These are phyloP conservation scores for Orestias chungarensis DNA, from an alignment of 2,797 vertebrate genomes.

Conservation along the genomic window DNA sequence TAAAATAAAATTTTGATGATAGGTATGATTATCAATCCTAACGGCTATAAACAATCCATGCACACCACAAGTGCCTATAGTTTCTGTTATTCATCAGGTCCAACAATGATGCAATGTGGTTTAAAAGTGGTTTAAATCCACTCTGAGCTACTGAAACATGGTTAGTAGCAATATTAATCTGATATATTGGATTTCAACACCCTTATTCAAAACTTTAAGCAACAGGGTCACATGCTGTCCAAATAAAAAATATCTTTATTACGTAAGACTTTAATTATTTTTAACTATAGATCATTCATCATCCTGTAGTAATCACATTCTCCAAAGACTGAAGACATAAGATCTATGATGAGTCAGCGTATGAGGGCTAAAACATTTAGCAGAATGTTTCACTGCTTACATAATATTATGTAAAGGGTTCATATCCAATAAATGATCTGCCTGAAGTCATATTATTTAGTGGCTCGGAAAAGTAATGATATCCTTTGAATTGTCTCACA, in stretches of 20 bases:
- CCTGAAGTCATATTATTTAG: not conserved
- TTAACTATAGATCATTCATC: not conserved
- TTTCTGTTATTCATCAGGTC: not conserved
- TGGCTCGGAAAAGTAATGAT: not conserved
- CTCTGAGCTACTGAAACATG: not conserved
- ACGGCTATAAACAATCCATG: not conserved
- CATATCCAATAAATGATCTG: not conserved
- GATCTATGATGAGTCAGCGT: not conserved
- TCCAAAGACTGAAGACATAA: not conserved
- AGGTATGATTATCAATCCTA: conserved; percentile 20
- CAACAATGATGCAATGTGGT: not conserved
- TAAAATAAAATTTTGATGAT: conserved; percentile 23
- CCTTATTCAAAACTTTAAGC: conserved; percentile 2
- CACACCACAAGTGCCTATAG: not conserved
- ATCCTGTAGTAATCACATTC: not conserved
- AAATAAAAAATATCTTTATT: not conserved
- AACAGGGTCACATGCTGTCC: not conserved
- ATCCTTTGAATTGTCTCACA: not conserved
- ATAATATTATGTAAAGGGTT: not conserved
- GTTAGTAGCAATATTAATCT: conserved; percentile 3
- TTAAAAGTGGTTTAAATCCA: conserved; percentile 6
- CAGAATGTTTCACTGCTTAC: not conserved
- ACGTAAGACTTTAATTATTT: not conserved
- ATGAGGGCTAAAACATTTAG: not conserved
- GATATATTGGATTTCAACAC: not conserved